Conservation (phyloP, 1,140 invertebrate genomes). For the Venustaconcha ellipsiformis region DNA sequence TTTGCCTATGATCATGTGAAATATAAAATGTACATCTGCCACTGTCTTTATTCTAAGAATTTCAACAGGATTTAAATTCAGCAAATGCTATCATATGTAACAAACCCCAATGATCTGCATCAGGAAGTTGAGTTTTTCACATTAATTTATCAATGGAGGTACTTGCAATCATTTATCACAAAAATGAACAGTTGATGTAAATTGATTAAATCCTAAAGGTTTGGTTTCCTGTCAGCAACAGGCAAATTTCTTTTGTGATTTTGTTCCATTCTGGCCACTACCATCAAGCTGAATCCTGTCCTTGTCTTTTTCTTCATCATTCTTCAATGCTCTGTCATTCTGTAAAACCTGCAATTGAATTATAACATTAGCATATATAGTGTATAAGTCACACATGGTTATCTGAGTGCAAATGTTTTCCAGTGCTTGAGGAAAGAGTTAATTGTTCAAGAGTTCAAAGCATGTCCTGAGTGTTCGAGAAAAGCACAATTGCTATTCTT, state of each 20-base stretch:
- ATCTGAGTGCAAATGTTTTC: neutral
- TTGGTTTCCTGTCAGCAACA: constrained; percentile 11
- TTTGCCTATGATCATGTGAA: too few species aligned
- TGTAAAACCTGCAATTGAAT: constrained; percentile 57
- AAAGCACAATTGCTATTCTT: neutral
- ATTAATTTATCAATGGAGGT: too few species aligned
- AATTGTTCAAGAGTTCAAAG: neutral
- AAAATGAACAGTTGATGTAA: too few species aligned
- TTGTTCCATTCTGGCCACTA: neutral
- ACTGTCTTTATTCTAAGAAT: too few species aligned
- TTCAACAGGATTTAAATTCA: too few species aligned
- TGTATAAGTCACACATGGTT: neutral
- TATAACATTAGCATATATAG: neutral
- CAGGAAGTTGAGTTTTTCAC: too few species aligned
- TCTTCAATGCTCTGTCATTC: constrained; percentile 57
- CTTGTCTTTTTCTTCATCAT: constrained; percentile 46
- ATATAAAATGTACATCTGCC: too few species aligned
- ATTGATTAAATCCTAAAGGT: too few species aligned
- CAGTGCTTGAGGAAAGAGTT: neutral
- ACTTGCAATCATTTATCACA: too few species aligned
- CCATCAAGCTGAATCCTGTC: constrained; percentile 32
- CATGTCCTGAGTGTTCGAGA: neutral
- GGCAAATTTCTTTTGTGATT: constrained; percentile 15
- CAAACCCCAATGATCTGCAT: too few species aligned
- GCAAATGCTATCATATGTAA: too few species aligned